A percentile compares a stretch with the other conserved stretches of the same genome.
phyloP scores from a whole-genome alignment of 2,797 vertebrate genomes.

The Lutjanus argentimaculatus region DNA sequence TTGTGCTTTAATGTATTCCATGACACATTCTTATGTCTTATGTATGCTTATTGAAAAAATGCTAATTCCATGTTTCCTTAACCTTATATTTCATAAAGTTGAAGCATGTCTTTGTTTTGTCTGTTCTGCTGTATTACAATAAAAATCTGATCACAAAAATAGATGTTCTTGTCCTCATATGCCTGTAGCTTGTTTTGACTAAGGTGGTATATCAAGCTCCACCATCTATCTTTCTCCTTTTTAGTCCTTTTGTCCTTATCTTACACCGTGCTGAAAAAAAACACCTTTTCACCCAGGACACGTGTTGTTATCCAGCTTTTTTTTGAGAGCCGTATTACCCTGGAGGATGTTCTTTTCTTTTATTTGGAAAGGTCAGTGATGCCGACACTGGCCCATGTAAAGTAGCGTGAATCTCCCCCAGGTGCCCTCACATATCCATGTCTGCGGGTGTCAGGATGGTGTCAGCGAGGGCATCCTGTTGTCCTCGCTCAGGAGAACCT shows the following conservation, averaged over 20 bases:
- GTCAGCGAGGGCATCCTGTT: conserved; percentile 76
- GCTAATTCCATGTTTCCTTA: too few species aligned
- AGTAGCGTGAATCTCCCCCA: conserved; percentile 50
- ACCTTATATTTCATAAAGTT: too few species aligned
- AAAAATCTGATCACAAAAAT: too few species aligned
- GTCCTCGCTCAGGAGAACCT: conserved; percentile 70
- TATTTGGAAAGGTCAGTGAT: conserved; percentile 56
- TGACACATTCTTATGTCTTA: too few species aligned
- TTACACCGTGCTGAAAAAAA: conserved; percentile 14
- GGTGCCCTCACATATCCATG: conserved; percentile 61
- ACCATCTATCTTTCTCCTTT: background rate
- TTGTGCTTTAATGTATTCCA: too few species aligned
- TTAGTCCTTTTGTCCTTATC: background rate
- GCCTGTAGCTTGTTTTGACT: background rate
- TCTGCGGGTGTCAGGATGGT: conserved; percentile 56
- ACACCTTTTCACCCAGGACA: conserved; percentile 16
- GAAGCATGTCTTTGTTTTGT: too few species aligned
- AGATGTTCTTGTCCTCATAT: background rate
- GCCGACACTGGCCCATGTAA: conserved; percentile 41
- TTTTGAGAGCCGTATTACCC: conserved; percentile 12
- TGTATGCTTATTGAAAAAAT: too few species aligned
- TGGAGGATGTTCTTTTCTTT: conserved; percentile 53
- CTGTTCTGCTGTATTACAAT: too few species aligned
- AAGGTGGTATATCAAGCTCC: background rate
- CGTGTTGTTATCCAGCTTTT: conserved; percentile 24